Percentiles rank a stretch among this genome's conserved stretches.
phyloP scores from a whole-genome alignment of 2,888 invertebrate genomes.

The Drosophila tanythrix region DNA sequence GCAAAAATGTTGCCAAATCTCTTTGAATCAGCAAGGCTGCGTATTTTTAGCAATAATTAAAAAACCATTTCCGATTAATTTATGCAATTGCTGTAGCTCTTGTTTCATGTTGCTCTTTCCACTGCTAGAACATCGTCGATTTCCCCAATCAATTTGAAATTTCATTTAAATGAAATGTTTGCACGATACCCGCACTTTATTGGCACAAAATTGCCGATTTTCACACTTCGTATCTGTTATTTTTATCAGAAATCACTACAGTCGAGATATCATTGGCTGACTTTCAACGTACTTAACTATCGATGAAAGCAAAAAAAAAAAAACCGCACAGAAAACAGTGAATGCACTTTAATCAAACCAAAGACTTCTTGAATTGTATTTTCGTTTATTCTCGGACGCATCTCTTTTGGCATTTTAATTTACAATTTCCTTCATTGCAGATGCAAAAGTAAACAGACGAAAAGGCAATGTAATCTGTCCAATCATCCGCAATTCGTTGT shows the following conservation, averaged over 20 bases:
- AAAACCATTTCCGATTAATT: neutral
- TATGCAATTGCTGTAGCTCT: neutral
- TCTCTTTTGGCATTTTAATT: slow-evolving; percentile 51
- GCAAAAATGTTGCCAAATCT: slow-evolving; percentile 1
- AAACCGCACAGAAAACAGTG: slow-evolving; percentile 9
- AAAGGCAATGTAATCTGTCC: slow-evolving; percentile 56
- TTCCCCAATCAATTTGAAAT: slow-evolving; percentile 44
- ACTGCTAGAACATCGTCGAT: slow-evolving; percentile 11
- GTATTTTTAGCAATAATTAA: slow-evolving; percentile 17
- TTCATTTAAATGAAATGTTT: slow-evolving; percentile 48
- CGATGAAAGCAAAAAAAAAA: neutral
- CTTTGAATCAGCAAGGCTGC: neutral
- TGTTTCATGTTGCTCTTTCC: slow-evolving; percentile 13
- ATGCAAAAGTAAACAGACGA: slow-evolving; percentile 69
- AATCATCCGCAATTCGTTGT: slow-evolving; percentile 47
- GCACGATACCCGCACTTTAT: slow-evolving; percentile 19
- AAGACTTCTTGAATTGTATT: neutral
- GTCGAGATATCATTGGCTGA: slow-evolving; percentile 30
- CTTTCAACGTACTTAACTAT: slow-evolving; percentile 17
- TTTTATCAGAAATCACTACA: slow-evolving; percentile 35
- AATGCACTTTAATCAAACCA: slow-evolving; percentile 28
- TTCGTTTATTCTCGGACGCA: slow-evolving; percentile 5
- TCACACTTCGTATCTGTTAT: slow-evolving; percentile 6
- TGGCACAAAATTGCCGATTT: neutral
- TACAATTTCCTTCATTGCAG: slow-evolving; percentile 57